These are phyloP conservation scores for Anabas testudineus DNA, from an alignment of 2,797 vertebrate species.

Conservation along the genomic window DNA sequence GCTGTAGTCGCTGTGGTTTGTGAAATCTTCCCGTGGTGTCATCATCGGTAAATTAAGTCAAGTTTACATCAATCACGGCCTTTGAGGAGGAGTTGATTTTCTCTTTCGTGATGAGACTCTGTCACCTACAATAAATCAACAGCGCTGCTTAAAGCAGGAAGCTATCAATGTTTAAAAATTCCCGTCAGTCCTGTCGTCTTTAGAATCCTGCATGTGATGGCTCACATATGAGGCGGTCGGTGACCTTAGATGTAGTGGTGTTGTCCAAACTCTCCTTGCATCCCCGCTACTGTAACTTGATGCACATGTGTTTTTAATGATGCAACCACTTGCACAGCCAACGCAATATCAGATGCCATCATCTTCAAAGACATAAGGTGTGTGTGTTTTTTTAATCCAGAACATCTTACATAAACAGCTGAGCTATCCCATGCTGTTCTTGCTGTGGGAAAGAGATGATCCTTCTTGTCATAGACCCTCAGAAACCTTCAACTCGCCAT, in stretches of 20 bases:
- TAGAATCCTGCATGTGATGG: background rate
- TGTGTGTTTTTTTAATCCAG: slow-evolving; percentile 66
- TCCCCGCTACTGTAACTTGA: slow-evolving; percentile 68
- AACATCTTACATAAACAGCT: slow-evolving; percentile 79
- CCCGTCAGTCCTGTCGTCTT: background rate
- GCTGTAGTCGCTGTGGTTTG: slow-evolving; percentile 34
- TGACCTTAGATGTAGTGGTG: slow-evolving; percentile 39
- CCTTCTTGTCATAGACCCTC: slow-evolving; percentile 46
- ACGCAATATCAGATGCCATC: slow-evolving; percentile 76
- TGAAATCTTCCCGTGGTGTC: slow-evolving; percentile 39
- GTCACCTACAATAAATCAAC: slow-evolving; percentile 10
- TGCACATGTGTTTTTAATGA: slow-evolving; percentile 81
- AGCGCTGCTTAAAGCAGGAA: slow-evolving; percentile 9
- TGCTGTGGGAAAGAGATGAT: slow-evolving; percentile 75
- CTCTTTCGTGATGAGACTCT: slow-evolving; percentile 34
- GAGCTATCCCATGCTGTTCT: slow-evolving; percentile 72
- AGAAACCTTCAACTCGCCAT: slow-evolving; percentile 43
- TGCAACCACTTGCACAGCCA: slow-evolving; percentile 50
- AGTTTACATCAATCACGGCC: slow-evolving; percentile 6
- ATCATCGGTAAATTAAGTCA: slow-evolving; percentile 44
- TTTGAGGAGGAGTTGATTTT: slow-evolving; percentile 44
- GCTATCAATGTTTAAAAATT: background rate
- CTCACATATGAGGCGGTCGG: slow-evolving; percentile 39
- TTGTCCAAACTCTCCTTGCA: slow-evolving; percentile 53
- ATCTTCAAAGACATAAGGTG: slow-evolving; percentile 80